phyloP scores from a whole-genome alignment of 1,140 invertebrate genomes.

The Brachionus sp. region DNA sequence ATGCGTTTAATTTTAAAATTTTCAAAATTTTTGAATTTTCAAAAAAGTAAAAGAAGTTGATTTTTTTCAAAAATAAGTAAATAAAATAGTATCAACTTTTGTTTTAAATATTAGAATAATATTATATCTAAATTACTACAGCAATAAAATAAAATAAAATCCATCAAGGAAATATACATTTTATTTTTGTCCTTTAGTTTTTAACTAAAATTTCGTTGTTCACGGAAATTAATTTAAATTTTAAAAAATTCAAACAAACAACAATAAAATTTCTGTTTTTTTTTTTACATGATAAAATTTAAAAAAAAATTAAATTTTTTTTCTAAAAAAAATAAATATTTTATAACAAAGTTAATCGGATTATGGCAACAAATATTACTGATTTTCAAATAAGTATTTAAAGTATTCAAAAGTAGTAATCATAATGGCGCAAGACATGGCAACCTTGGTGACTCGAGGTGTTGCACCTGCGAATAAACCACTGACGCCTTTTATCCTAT shows the following conservation, averaged over 20 bases:
- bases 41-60: no score
- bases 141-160: no score
- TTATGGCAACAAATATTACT: not conserved
- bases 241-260: no score
- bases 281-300: not conserved
- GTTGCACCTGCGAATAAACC: conserved; percentile 38
- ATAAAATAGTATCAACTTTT: not conserved
- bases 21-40: no score
- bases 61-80: not conserved
- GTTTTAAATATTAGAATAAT: no score
- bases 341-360: not conserved
- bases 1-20: no score
- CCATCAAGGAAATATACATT: no score
- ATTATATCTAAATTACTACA: no score
- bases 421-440: conserved; percentile 46
- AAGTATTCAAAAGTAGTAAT: conserved; percentile 43
- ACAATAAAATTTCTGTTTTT: no score
- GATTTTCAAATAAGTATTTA: conserved; percentile 35
- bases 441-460: conserved; percentile 46
- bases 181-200: no score
- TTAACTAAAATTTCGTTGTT: no score
- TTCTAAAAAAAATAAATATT: not conserved
- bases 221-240: no score
- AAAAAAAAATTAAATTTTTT: not conserved
- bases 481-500: not conserved